Conservation (phyloP, 2,113 vertebrate genomes). For the Alces alces region DNA sequence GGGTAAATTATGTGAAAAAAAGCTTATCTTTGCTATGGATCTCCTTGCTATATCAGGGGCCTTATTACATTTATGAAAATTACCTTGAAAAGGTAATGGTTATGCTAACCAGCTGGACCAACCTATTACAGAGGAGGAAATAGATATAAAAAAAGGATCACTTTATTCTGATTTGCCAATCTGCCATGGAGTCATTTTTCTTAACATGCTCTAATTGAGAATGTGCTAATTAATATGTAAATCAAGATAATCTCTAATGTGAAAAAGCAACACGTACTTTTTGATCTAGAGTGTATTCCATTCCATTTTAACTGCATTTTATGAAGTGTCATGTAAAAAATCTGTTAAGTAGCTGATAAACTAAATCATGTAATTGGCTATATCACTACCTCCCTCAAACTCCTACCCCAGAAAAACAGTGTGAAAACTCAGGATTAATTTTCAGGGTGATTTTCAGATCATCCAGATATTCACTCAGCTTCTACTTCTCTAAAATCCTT, state of each 20-base stretch:
- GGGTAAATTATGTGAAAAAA: not conserved
- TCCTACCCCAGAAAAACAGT: not conserved
- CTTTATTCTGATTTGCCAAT: conserved; percentile 15
- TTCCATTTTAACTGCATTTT: not conserved
- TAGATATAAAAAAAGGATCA: not conserved
- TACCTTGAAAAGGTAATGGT: not conserved
- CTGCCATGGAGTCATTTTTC: not conserved
- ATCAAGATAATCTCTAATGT: not conserved
- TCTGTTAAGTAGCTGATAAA: conserved; percentile 5
- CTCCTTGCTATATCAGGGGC: not conserved
- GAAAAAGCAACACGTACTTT: not conserved
- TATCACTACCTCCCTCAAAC: not conserved
- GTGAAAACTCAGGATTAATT: not conserved
- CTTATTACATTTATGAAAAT: not conserved
- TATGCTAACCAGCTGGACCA: not conserved
- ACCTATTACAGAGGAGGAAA: not conserved
- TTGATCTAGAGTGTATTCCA: not conserved
- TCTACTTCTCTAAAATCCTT: not conserved
- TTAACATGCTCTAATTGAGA: not conserved
- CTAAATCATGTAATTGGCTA: not conserved
- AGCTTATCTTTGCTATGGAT: not conserved
- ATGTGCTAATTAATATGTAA: not conserved
- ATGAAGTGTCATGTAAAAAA: not conserved
- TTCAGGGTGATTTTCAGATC: conserved; percentile 1
- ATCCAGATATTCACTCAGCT: not conserved